Percentiles rank a stretch among this genome's conserved stretches.
These are phyloP conservation scores for Rhamphomyia laevipes DNA, from an alignment of 2,888 invertebrate genomes.

Conservation along the genomic window DNA sequence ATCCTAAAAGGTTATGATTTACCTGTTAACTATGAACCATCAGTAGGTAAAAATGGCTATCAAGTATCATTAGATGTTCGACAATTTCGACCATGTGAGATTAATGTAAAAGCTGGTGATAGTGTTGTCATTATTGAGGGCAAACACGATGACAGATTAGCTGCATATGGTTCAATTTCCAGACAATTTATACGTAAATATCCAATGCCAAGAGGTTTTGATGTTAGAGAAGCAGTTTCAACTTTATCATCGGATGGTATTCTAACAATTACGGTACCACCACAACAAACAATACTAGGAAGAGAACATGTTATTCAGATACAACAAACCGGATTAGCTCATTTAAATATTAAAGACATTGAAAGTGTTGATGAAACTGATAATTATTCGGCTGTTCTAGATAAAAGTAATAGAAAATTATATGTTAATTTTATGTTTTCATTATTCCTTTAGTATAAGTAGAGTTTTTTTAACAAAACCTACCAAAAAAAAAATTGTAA, in stretches of 20 bases:
- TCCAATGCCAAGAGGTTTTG: conserved; percentile 50
- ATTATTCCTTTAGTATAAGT: too few relatives aligned
- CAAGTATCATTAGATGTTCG: conserved; percentile 61
- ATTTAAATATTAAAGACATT: conserved; percentile 40
- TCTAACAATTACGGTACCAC: conserved; percentile 54
- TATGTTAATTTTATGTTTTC: too few relatives aligned
- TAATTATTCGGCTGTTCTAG: not conserved
- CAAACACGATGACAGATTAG: conserved; percentile 73
- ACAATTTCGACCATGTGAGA: conserved; percentile 59
- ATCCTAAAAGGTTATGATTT: too few relatives aligned
- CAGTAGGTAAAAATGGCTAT: conserved; percentile 58
- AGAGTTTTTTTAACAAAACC: too few relatives aligned
- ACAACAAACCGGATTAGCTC: conserved; percentile 47
- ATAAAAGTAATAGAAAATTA: too few relatives aligned
- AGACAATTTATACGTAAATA: conserved; percentile 44
- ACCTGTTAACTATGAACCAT: too few relatives aligned
- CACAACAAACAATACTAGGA: conserved; percentile 24
- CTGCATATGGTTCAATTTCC: conserved; percentile 73
- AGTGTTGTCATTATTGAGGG: conserved; percentile 54
- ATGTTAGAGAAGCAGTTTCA: conserved; percentile 57
- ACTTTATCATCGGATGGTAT: conserved; percentile 66
- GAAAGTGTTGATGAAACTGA: conserved; percentile 10
- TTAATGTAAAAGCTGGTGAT: conserved; percentile 56
- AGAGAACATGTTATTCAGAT: conserved; percentile 48
- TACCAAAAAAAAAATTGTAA: too few relatives aligned